Percentiles rank a stretch among this genome's conserved stretches.
These are phyloP conservation scores for Helleia helle DNA, from an alignment of 2,888 invertebrate genomes.

Conservation along the genomic window DNA sequence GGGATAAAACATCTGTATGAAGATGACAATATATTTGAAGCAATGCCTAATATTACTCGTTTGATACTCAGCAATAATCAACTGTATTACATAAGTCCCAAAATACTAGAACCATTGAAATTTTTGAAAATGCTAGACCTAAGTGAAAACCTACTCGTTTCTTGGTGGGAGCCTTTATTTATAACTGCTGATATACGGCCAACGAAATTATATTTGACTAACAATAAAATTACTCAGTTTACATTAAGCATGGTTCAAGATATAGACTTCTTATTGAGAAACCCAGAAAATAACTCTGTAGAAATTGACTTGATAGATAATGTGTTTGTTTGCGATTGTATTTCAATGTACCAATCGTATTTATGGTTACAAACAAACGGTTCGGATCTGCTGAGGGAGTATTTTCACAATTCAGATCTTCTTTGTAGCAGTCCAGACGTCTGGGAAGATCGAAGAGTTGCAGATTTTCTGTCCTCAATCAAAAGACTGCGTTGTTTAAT, in stretches of 20 bases:
- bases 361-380: constrained; percentile 56
- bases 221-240: constrained; percentile 72
- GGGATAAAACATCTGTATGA: constrained; percentile 52
- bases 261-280: constrained; percentile 54
- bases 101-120: constrained; percentile 54
- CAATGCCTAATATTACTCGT: constrained; percentile 63
- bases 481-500: constrained; percentile 49
- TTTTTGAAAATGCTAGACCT: constrained; percentile 60
- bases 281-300: constrained; percentile 30
- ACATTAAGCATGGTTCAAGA: constrained; percentile 74
- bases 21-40: constrained; percentile 62
- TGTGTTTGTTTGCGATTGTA: constrained; percentile 72
- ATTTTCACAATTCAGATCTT: constrained; percentile 44
- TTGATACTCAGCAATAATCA: constrained; percentile 65
- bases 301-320: constrained; percentile 66
- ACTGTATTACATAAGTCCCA: constrained; percentile 50
- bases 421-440: constrained; percentile 58
- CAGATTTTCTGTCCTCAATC: constrained; percentile 52
- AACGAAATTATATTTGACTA: constrained; percentile 45
- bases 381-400: constrained; percentile 37
- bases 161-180: constrained; percentile 71
- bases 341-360: constrained; percentile 51
- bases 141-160: constrained; percentile 61
- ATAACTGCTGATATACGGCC: constrained; percentile 52
- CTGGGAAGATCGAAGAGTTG: constrained; percentile 55